phyloP scores from a whole-genome alignment of 2,113 vertebrate genomes.

The Alces alces region DNA sequence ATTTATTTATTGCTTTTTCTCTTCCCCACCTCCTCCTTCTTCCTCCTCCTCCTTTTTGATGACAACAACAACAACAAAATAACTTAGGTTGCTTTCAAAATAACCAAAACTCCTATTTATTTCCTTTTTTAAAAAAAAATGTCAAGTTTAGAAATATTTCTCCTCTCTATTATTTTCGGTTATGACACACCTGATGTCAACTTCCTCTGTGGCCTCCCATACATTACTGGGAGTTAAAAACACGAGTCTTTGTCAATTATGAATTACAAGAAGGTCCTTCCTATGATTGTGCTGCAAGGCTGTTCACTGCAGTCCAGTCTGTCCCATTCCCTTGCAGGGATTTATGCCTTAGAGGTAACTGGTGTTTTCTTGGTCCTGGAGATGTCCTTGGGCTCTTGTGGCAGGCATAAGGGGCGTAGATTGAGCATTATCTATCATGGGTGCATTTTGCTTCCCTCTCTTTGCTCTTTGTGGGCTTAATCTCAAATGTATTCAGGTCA shows the following conservation, averaged over 20 bases:
- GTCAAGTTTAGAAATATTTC: background rate
- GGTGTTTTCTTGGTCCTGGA: background rate
- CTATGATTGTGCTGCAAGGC: fast-evolving
- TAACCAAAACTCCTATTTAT: background rate
- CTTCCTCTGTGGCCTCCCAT: background rate
- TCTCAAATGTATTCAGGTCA: background rate
- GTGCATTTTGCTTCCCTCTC: background rate
- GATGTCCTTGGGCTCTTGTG: background rate
- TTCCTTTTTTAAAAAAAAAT: background rate
- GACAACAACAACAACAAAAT: background rate
- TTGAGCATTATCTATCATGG: no score
- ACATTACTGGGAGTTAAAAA: no score
- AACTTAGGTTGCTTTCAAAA: background rate
- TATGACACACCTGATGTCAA: background rate
- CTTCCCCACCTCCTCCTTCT: background rate
- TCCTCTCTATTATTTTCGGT: background rate
- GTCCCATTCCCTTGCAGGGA: background rate
- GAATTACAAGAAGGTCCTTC: background rate
- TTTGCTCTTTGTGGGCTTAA: background rate
- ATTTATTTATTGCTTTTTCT: background rate
- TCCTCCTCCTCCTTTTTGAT: no score
- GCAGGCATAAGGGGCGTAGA: background rate
- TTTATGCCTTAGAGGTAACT: background rate
- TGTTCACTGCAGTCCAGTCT: background rate
- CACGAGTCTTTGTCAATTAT: background rate